phyloP scores from a whole-genome alignment of 2,113 vertebrate genomes.

The Mohoua ochrocephala region DNA sequence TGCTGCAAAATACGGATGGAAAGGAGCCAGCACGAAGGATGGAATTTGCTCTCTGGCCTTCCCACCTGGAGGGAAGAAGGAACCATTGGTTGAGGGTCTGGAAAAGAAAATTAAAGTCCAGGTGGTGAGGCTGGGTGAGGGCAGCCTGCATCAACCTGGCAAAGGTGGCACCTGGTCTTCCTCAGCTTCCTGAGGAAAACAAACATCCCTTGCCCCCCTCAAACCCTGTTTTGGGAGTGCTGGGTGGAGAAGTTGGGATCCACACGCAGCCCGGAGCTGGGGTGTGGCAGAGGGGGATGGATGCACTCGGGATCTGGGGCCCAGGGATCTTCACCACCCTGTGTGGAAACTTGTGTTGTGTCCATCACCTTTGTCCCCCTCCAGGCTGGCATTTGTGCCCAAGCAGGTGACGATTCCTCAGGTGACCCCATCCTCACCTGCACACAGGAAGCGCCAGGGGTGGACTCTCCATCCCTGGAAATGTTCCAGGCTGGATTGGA shows the following conservation, averaged over 20 bases:
- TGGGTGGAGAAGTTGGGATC: neutral
- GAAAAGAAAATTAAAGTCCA: neutral
- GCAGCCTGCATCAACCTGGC: neutral
- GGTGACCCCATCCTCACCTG: neutral
- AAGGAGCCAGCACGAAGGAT: neutral
- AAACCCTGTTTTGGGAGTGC: neutral
- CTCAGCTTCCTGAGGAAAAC: neutral
- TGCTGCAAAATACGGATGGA: neutral
- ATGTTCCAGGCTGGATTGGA: neutral
- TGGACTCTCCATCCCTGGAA: neutral
- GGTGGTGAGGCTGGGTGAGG: neutral
- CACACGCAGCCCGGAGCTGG: neutral
- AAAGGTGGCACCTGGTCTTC: neutral
- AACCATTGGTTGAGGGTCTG: neutral
- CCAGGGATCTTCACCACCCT: neutral
- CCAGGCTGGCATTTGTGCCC: too few relatives aligned
- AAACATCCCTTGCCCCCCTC: neutral
- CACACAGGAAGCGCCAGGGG: neutral
- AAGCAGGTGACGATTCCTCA: neutral
- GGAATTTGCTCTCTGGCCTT: neutral
- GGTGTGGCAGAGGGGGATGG: rapidly evolving
- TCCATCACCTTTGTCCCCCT: neutral
- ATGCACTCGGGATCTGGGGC: neutral
- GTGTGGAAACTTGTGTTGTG: neutral
- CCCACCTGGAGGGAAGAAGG: neutral